Evolutionary conservation across 2,888 invertebrate species (phyloP).

Genomic region (Phyto melanocephala): DNA sequence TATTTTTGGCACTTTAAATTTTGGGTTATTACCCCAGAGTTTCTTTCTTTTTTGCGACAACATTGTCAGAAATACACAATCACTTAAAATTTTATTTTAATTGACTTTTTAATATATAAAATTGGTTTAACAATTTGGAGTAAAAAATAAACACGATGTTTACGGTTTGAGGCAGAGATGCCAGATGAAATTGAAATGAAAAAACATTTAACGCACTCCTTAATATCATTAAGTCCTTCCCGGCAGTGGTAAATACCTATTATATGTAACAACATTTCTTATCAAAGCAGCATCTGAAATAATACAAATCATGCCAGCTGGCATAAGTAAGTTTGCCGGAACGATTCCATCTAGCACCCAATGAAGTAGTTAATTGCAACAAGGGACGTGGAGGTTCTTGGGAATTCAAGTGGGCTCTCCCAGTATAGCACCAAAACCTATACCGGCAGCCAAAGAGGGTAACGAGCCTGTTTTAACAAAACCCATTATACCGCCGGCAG

Average conservation of each 20-base stretch:
- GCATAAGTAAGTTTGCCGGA: conserved; percentile 95
- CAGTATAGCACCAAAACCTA: conserved; percentile 88
- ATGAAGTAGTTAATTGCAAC: conserved; percentile 87
- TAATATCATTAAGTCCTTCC: conserved; percentile 67
- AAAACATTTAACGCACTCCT: no score
- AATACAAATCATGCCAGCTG: conserved; percentile 90
- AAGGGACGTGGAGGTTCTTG: conserved; percentile 88
- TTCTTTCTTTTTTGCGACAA: no score
- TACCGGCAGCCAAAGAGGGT: conserved; percentile 93
- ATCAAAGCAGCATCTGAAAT: conserved; percentile 83
- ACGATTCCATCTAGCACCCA: conserved; percentile 82
- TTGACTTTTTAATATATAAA: no score
- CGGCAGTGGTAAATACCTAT: conserved; percentile 75
- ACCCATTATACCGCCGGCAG: conserved; percentile 94
- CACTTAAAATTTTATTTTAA: no score
- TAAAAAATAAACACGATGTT: no score
- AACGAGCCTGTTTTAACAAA: conserved; percentile 96
- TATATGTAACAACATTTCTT: conserved; percentile 73
- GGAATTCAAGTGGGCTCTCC: conserved; percentile 90
- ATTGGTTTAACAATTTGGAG: no score
- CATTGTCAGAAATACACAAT: no score
- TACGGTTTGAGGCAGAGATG: no score
- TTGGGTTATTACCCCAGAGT: no score
- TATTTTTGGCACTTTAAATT: no score
- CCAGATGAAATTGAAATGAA: conserved; percentile 11